These are phyloP conservation scores for Oryctolagus cuniculus DNA, from an alignment of 2,113 vertebrate genomes.

Conservation along the genomic window mOryCun1.1 NC_091453.1:9311001-9311500, in stretches of 20 bases:
- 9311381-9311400: too few relatives aligned
- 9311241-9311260: too few relatives aligned
- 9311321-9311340: too few relatives aligned
- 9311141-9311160: background rate
- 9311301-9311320: too few relatives aligned
- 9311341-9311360: too few relatives aligned
- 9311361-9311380: too few relatives aligned
- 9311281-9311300: too few relatives aligned
- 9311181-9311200: background rate
- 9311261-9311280: too few relatives aligned
- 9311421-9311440: too few relatives aligned
- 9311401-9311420: too few relatives aligned
- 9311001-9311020: background rate
- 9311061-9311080: background rate
- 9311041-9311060: background rate
- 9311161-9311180: background rate
- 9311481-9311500: background rate
- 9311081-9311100: background rate
- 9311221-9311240: too few relatives aligned
- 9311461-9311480: background rate
- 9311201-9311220: background rate
- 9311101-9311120: background rate
- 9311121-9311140: background rate
- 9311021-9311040: background rate
- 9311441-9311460: background rate